Evolutionary conservation across 2,113 vertebrate species (phyloP).

Genomic region (Pygoscelis antarcticus): DNA sequence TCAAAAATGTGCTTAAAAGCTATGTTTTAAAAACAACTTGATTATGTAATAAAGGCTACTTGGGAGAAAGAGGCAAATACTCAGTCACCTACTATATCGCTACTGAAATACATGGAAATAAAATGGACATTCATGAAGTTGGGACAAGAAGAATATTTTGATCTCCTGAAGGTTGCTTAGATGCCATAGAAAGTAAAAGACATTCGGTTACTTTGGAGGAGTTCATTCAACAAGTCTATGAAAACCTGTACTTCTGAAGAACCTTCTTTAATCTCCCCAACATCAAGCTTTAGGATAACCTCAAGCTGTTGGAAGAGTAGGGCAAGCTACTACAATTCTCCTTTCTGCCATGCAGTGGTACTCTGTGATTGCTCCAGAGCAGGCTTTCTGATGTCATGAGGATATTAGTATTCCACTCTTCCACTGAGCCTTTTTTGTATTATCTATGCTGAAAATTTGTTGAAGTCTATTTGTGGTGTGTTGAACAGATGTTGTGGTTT

Average conservation of each 20-base stretch:
- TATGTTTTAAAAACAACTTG: slow-evolving; percentile 16
- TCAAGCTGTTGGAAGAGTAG: not conserved
- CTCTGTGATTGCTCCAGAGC: not conserved
- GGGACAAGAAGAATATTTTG: not conserved
- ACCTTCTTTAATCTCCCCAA: not conserved
- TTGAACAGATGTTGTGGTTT: not conserved
- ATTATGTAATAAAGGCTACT: slow-evolving; percentile 44
- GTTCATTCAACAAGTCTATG: not conserved
- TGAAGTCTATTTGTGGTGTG: not conserved
- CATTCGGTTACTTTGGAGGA: not conserved
- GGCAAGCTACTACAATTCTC: not conserved
- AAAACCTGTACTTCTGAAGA: not conserved
- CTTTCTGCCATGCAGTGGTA: not conserved
- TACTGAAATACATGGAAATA: slow-evolving; percentile 23
- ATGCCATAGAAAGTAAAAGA: not conserved
- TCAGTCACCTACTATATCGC: not conserved
- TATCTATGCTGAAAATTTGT: not conserved
- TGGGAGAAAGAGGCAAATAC: not conserved
- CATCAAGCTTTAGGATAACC: not conserved
- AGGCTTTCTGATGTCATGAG: not conserved
- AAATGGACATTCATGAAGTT: not conserved
- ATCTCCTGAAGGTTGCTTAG: not conserved
- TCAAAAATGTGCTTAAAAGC: slow-evolving; percentile 19
- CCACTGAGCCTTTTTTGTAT: not conserved
- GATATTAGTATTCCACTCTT: not conserved